Base-by-base conservation (phyloP, 2,888 invertebrate genomes). In the Drosophila nigritarsus region DNA sequence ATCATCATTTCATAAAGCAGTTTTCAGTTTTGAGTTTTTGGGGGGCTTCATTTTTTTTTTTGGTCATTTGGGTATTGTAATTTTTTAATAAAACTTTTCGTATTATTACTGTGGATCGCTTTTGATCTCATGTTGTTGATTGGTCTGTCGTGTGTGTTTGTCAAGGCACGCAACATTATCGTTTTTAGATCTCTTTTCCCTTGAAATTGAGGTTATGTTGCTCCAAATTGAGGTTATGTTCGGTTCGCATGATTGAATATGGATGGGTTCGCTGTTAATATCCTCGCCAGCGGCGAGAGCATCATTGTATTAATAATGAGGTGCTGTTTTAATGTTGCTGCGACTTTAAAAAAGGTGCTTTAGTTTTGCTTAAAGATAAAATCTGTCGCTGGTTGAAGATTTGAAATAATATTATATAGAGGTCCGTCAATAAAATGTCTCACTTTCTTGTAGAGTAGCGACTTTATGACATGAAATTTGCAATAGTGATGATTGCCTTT, bases 81-180 rank as follows among this genome's bases (percentile, higher is more conserved):
- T 83, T 87, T 87, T 87, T 89, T 87, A 87, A 87, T 87, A 87
- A 87, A 83, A 75, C 82, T 86, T 83, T 81, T 71, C 49, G n/a
- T 68, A 61, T 65, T 61, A 70, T 66, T 45, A 60, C 55, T 54
- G 6, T 60, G 36, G n/a, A 55, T 62, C 73, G 81, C 62, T 69
- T 80, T 75, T 88, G 45, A 45, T 76, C 77, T 88, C 79, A 87
- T 86, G 87, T 49, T 79, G 79, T 71, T 89, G 87, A 87, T 89
- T 89, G 89, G 80, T 82, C 80, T 86, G 73, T 80, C 78, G 81
- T 72, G 61, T 71, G 42, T 72, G 75, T 84, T 78, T 82, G 87
- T 88, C 87, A 86, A 72, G 82, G 76, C 87, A 88, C 83, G 89
- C 87, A 88, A 88, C 53, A 38, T 53, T 76, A 58, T 65, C 40